Base-by-base conservation (phyloP, 92 coral and sea anemone genomes). In the Phenganax marumi region DNA sequence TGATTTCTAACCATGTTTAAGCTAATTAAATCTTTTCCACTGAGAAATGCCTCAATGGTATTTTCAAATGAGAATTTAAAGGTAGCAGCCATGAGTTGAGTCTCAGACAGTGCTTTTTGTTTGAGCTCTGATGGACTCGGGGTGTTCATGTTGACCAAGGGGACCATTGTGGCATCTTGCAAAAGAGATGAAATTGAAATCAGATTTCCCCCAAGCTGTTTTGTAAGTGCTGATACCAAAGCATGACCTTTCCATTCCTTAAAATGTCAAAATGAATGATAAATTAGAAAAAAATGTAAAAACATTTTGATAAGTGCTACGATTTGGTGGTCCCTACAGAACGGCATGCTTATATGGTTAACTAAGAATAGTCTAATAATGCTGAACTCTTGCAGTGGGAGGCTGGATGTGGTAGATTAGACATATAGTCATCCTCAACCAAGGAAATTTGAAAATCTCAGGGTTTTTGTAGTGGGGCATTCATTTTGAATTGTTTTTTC, bases 201-300 rank as follows among this genome's bases (percentile, higher is more conserved):
- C 70, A 91, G 25, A 71, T 87, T 61, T 57, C 94, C 94, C 3
- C 87, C 84, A 84, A 91, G 76, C 48, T 87, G 79, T 56, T 89
- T 84, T 68, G 84, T 43, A 24, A 70, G 63, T 8, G 64, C 83
- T 70, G 73, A 73, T 66, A 87, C 60, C 33, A 77, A 50, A 39
- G 33, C 19, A 12, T 60, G 68, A 16, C 84, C 80, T 24, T 52
- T 76, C 87, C 87, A 82, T 11, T 87, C 90, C 90, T 86, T 50
- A 18, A 50, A 61, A n/a, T n/a, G 66, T 12, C 56, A 14, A 21
- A 24, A 25, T 16, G 23, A 54, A 23, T 23, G 23, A 2, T 73
- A 3, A 43, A 10, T 71, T 12, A 10, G 9, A 50, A 39, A 54
- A 50, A 9, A 33, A 33, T 33, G 43, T 2, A 9, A 70, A 47